Conservation (phyloP, 1,140 invertebrate genomes). For the Gryllus bimaculatus region DNA sequence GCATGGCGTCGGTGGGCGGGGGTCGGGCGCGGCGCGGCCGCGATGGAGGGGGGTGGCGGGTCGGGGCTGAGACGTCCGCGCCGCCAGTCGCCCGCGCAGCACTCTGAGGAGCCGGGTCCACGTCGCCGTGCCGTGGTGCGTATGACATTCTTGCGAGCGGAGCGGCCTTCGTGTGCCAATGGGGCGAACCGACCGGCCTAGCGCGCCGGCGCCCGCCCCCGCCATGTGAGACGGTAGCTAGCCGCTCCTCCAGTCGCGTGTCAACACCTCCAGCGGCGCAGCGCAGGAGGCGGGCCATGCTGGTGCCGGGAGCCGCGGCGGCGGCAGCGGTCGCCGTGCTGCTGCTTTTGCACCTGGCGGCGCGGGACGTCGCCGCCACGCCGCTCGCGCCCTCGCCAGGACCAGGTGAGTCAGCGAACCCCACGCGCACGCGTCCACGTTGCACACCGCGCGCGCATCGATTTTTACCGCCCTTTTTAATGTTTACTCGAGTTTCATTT, state of each 20-base stretch:
- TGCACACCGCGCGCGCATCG: not conserved
- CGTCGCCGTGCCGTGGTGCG: not conserved
- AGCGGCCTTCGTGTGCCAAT: no score
- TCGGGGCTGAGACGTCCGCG: no score
- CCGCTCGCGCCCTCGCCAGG: not conserved
- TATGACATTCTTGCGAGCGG: not conserved
- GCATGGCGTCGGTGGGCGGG: no score
- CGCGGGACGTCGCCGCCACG: not conserved
- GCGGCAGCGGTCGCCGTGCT: not conserved
- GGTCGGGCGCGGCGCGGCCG: no score
- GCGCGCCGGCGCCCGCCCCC: no score
- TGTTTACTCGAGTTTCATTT: slow-evolving; percentile 5
- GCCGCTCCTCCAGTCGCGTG: not conserved
- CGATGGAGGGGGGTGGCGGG: no score
- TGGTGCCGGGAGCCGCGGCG: not conserved
- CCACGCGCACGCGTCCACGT: no score
- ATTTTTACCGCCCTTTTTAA: not conserved
- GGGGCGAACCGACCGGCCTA: no score
- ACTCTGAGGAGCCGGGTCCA: not conserved
- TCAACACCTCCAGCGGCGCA: not conserved
- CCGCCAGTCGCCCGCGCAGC: not conserved
- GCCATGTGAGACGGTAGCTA: not conserved
- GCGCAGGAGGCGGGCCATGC: not conserved
- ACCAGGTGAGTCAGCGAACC: not conserved
- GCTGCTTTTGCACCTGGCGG: not conserved